Conservation (phyloP, 2,888 invertebrate species). For the Nymphalis polychloros region DNA sequence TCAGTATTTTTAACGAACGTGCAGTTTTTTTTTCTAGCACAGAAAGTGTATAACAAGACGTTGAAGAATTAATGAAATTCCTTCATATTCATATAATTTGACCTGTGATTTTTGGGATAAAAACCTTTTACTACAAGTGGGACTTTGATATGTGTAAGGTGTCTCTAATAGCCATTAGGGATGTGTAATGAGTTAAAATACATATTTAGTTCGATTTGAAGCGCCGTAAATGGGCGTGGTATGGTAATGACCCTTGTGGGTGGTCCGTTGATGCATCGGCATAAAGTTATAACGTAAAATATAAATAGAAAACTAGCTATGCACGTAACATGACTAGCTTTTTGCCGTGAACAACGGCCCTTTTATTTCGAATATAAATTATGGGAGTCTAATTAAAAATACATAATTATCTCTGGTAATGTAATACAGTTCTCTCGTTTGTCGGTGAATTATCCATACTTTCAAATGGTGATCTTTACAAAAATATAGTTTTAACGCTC, state of each 20-base stretch:
- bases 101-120: constrained; percentile 1
- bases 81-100: neutral
- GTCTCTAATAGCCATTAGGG: constrained; percentile 31
- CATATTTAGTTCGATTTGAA: constrained; percentile 68
- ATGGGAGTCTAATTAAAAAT: constrained; percentile 6
- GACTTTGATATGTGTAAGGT: constrained; percentile 14
- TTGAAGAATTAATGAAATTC: neutral
- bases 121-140: neutral
- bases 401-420: constrained; percentile 7
- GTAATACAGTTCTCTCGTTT: neutral
- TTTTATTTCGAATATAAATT: constrained; percentile 11
- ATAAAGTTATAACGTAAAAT: constrained; percentile 26
- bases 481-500: neutral
- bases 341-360: constrained; percentile 12
- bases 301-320: constrained; percentile 26
- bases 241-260: constrained; percentile 63
- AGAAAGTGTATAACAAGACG: neutral
- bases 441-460: neutral
- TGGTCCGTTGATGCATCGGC: constrained; percentile 52
- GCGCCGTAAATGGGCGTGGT: constrained; percentile 67
- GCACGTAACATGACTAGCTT: constrained; percentile 37
- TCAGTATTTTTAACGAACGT: no score
- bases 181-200: constrained; percentile 43
- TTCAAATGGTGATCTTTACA: neutral
- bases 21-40: no score